A percentile compares a stretch with the other conserved stretches of the same genome.
phyloP scores from a whole-genome alignment of 2,113 vertebrate species.

The Lophotis ruficrista region DNA sequence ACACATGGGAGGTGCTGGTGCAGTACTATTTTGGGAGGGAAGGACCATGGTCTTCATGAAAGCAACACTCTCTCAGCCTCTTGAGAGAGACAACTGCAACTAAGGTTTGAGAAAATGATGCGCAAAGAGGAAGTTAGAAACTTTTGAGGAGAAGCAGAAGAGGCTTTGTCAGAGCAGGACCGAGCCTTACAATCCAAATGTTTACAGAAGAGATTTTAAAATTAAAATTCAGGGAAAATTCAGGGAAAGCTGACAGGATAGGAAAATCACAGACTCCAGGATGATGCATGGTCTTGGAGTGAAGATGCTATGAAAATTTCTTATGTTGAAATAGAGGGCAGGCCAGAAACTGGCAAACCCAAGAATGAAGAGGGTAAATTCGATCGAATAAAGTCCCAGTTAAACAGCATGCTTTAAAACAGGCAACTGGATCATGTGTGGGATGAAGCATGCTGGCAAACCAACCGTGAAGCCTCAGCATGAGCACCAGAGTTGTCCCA shows the following conservation, averaged over 20 bases:
- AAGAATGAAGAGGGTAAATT: neutral
- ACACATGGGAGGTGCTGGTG: neutral
- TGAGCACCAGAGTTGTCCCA: neutral
- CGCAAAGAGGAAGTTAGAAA: neutral
- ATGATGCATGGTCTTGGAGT: neutral
- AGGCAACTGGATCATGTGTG: neutral
- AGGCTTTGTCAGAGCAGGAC: neutral
- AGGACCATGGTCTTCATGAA: neutral
- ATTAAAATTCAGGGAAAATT: neutral
- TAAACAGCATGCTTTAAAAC: neutral
- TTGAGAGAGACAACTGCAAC: neutral
- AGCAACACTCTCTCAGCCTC: neutral
- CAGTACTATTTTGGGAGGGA: neutral
- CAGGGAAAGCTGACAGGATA: neutral
- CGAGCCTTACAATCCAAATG: neutral
- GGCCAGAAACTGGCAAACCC: neutral
- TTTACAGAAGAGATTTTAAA: neutral
- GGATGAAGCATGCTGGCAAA: rapidly evolving
- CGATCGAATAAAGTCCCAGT: neutral
- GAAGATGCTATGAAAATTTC: neutral
- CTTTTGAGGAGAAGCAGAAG: neutral
- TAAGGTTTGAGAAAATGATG: neutral
- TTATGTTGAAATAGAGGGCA: neutral
- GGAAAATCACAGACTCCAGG: neutral
- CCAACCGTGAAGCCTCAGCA: neutral